These are phyloP conservation scores for Pteronura brasiliensis DNA, from an alignment of 2,113 vertebrate species.

Conservation along the genomic window DNA sequence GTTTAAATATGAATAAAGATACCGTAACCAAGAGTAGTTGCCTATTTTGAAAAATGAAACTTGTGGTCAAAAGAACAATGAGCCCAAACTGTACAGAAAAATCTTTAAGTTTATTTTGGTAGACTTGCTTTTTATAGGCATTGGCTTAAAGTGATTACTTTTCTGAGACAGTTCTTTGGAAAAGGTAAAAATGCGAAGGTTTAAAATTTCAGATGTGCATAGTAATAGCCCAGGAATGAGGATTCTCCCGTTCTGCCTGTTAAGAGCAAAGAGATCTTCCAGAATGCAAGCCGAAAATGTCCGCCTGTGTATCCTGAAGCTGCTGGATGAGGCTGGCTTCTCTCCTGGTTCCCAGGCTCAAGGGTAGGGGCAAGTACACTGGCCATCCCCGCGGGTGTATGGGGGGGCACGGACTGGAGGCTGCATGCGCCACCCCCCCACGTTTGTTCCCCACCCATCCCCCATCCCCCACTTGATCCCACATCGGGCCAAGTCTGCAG, in stretches of 20 bases:
- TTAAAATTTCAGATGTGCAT: not conserved
- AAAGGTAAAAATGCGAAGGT: conserved; percentile 43
- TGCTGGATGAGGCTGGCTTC: not conserved
- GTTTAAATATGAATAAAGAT: conserved; percentile 81
- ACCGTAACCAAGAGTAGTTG: conserved; percentile 69
- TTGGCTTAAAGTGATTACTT: not conserved
- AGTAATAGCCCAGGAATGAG: conserved; percentile 24
- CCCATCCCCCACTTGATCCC: not conserved
- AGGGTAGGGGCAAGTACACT: too few relatives aligned
- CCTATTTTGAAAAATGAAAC: conserved; percentile 35
- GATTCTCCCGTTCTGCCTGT: not conserved
- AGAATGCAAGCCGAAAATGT: not conserved
- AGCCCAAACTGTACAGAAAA: conserved; percentile 24
- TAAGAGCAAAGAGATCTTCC: not conserved
- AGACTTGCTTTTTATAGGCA: conserved; percentile 59
- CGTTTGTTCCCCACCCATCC: not conserved
- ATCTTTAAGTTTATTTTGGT: conserved; percentile 70
- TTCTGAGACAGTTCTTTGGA: conserved; percentile 32
- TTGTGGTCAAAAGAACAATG: not conserved
- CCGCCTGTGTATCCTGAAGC: not conserved
- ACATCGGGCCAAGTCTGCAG: not conserved
- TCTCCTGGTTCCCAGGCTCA: not conserved
- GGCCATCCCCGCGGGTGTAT: not conserved
- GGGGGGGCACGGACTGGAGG: not conserved
- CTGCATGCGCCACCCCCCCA: rapidly evolving